Evolutionary conservation across 2,797 vertebrate genomes (phyloP), one percentile per base, ranked within the genome.

Genomic region (Enteromius paludinosus): DNA sequence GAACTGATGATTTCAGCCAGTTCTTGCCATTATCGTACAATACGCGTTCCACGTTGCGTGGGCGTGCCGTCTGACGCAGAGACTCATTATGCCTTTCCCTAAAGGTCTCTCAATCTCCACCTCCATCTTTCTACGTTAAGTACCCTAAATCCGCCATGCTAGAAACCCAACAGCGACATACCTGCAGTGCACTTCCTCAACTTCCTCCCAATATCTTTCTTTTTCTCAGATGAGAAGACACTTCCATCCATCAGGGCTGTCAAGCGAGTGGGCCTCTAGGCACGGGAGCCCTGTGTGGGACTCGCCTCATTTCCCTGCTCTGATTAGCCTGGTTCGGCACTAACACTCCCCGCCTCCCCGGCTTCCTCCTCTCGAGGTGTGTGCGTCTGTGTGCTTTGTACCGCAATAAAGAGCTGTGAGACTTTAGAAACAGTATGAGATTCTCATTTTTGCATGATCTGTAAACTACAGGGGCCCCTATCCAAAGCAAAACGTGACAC

Each of bases 241-340:
- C 88, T 15, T 88, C 89, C 92, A 94, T 94, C 94, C 90, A 93
- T 95, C 94, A 94, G 89, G 74, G 91, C 93, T 93, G 93, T 94
- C 93, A 90, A 81, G 91, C 87, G 86, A 92, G 86, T 77, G 82
- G 83, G 79, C 86, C 93, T 93, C 90, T 76, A 86, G 91, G 92
- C 90, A 80, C 76, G 86, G 87, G 88, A 89, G 88, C 86, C 87
- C 91, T 90, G 87, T 90, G 89, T 91, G 90, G 91, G 93, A 94
- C 91, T 92, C 86, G 90, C 90, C 93, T 95, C 93, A 94, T 94
- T 94, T 94, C 92, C 92, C 90, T 86, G 88, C 92, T 92, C 92
- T 94, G 94, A 94, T 94, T 94, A 94, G 93, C 89, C 89, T 64
- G 76, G 30, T 81, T 73, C 79, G 62, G 45, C 56, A 66, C 62